Percentiles rank a stretch among this genome's conserved stretches.
phyloP scores from a whole-genome alignment of 1,140 invertebrate genomes.

The Vollenhovia emeryi region DNA sequence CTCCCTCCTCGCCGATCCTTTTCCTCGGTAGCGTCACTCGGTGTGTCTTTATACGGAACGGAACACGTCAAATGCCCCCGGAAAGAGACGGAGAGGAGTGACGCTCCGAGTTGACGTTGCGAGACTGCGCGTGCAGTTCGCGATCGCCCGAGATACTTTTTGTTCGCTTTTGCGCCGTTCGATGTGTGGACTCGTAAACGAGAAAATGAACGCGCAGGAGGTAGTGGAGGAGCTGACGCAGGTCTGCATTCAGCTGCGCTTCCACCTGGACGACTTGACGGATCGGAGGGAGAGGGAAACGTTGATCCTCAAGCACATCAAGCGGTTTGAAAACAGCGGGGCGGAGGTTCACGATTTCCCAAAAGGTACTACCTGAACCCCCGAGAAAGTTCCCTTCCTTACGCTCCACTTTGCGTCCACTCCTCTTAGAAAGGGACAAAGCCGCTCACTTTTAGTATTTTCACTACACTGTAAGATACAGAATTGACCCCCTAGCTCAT shows the following conservation, averaged over 20 bases:
- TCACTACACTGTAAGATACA: too few relatives aligned
- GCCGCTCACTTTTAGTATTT: too few relatives aligned
- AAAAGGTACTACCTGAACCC: slow-evolving; percentile 75
- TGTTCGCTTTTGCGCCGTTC: background rate
- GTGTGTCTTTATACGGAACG: background rate
- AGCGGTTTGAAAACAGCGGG: slow-evolving; percentile 68
- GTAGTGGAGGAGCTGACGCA: slow-evolving; percentile 79
- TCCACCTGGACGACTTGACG: slow-evolving; percentile 59
- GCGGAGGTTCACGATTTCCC: slow-evolving; percentile 78
- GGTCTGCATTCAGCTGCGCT: slow-evolving; percentile 76
- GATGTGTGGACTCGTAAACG: slow-evolving; percentile 64
- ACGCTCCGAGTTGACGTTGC: background rate
- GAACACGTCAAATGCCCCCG: background rate
- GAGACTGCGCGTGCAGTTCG: background rate
- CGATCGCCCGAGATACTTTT: background rate
- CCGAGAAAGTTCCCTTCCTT: background rate
- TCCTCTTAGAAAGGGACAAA: too few relatives aligned
- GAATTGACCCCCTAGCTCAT: too few relatives aligned
- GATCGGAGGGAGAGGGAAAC: slow-evolving; percentile 71
- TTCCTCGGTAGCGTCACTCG: background rate
- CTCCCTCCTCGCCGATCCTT: background rate
- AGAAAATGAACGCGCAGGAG: slow-evolving; percentile 78
- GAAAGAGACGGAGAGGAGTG: background rate
- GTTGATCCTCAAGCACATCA: slow-evolving; percentile 79
- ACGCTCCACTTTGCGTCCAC: background rate